A percentile compares a stretch with the other conserved stretches of the same genome.
Conservation (phyloP, 2,113 vertebrate species). For the Phylloscopus trochiloides region DNA sequence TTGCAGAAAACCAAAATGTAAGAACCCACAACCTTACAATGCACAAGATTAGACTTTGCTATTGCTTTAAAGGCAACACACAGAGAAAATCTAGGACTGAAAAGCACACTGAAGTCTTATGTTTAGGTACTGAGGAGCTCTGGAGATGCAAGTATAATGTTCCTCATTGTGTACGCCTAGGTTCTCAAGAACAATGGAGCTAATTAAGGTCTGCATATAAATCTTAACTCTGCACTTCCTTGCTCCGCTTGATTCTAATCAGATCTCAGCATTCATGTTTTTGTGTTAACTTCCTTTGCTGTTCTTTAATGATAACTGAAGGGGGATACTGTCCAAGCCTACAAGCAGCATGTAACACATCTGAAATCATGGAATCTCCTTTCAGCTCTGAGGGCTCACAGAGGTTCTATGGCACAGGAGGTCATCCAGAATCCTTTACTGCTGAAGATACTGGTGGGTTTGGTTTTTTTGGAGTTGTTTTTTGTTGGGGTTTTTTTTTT, state of each 20-base stretch:
- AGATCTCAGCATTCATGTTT: conserved; percentile 45
- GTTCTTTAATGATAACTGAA: conserved; percentile 54
- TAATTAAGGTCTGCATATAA: conserved; percentile 62
- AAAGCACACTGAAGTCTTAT: neutral
- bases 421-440: neutral
- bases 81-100: neutral
- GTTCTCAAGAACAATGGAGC: conserved; percentile 61
- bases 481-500: fast-evolving
- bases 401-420: neutral
- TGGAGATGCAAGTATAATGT: conserved; percentile 36
- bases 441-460: neutral
- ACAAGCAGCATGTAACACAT: neutral
- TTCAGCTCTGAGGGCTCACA: neutral
- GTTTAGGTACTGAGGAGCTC: neutral
- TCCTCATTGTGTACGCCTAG: conserved; percentile 22
- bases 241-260: conserved; percentile 60
- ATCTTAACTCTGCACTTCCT: conserved; percentile 65
- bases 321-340: conserved; percentile 25
- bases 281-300: conserved; percentile 65
- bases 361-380: neutral
- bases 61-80: neutral
- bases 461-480: neutral
- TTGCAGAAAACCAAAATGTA: neutral
- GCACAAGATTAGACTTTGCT: neutral
- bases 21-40: neutral